Evolutionary conservation across 2,113 vertebrate genomes (phyloP).

Genomic region (Bos indicus): DNA sequence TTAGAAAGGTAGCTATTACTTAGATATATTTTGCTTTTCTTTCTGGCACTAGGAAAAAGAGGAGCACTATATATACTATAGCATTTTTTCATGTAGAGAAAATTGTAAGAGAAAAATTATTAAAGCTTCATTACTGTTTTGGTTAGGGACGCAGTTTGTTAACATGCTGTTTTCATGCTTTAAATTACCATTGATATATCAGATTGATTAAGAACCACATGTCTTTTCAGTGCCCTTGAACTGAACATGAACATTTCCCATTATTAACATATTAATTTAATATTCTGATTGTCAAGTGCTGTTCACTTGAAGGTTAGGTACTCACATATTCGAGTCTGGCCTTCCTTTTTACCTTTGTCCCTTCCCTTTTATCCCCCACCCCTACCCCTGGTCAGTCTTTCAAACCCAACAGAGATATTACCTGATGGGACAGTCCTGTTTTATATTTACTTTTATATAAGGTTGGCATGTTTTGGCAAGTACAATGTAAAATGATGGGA

Average conservation of each 20-base stretch:
- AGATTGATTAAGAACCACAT: background rate
- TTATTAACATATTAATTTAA: background rate
- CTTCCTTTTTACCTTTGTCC: background rate
- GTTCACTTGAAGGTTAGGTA: background rate
- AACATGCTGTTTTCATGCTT: background rate
- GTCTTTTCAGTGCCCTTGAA: background rate
- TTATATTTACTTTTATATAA: background rate
- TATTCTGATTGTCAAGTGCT: background rate
- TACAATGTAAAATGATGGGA: background rate
- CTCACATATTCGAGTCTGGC: background rate
- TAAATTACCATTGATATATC: background rate
- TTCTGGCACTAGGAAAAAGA: conserved; percentile 6
- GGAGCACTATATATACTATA: background rate
- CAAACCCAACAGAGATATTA: background rate
- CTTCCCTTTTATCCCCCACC: background rate
- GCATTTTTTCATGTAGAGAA: background rate
- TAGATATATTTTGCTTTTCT: background rate
- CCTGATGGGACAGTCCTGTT: background rate
- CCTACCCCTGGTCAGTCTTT: background rate
- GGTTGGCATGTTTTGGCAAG: background rate
- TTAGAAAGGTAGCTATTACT: background rate
- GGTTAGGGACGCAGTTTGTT: background rate
- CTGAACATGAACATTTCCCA: background rate
- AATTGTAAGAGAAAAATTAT: background rate
- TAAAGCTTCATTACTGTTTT: background rate